These are phyloP conservation scores for Drosophila stalkeri DNA, from an alignment of 2,888 invertebrate species.

Conservation along the genomic window DNA sequence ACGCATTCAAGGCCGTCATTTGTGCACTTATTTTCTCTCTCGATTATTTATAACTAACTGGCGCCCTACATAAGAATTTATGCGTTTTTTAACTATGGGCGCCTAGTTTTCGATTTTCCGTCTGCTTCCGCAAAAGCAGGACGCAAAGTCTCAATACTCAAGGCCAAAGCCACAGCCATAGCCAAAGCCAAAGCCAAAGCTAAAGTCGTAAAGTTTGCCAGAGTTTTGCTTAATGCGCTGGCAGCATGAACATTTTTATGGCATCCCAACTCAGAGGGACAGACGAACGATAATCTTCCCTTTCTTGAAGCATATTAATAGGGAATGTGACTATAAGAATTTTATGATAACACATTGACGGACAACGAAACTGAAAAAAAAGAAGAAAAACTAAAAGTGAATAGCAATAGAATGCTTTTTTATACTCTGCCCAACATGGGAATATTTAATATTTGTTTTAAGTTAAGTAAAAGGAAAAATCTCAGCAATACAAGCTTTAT, in stretches of 20 bases:
- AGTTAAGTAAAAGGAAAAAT: not conserved
- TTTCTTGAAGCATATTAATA: not conserved
- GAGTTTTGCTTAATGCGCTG: slow-evolving; percentile 65
- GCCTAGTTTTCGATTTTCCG: slow-evolving; percentile 38
- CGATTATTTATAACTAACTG: slow-evolving; percentile 68
- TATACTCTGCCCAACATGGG: not conserved
- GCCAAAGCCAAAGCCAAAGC: slow-evolving; percentile 39
- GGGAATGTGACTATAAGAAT: slow-evolving; percentile 20
- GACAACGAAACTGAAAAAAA: slow-evolving; percentile 9
- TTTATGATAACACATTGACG: slow-evolving; percentile 25
- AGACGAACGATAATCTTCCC: slow-evolving; percentile 3
- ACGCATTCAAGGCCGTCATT: slow-evolving; percentile 68
- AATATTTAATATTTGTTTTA: not conserved
- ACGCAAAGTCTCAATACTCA: slow-evolving; percentile 4
- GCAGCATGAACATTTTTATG: slow-evolving; percentile 46
- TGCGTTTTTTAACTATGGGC: slow-evolving; percentile 61
- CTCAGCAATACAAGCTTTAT: not conserved
- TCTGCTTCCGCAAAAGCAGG: slow-evolving; percentile 36
- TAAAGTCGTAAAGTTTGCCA: slow-evolving; percentile 65
- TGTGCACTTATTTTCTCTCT: slow-evolving; percentile 39
- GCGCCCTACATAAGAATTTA: slow-evolving; percentile 64
- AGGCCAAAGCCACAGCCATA: slow-evolving; percentile 51
- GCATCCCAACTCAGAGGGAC: not conserved
- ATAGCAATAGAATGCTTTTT: not conserved
- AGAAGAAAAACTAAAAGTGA: slow-evolving; percentile 1